A percentile compares a stretch with the other conserved stretches of the same genome.
phyloP scores from a whole-genome alignment of 2,888 invertebrate genomes.

The Dinocampus coccinellae region DNA sequence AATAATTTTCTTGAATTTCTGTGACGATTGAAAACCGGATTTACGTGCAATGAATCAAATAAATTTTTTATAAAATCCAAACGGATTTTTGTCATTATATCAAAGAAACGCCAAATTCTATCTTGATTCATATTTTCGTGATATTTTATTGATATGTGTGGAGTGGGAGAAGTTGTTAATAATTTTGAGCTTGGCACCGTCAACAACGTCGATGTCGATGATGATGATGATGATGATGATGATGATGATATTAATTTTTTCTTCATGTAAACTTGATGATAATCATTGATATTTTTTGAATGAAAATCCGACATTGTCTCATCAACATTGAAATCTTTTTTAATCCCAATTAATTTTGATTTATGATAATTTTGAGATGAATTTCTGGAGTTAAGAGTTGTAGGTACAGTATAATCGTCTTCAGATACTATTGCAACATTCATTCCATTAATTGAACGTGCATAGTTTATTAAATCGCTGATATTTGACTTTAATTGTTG shows the following conservation, averaged over 20 bases:
- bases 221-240: not conserved
- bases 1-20: conserved; percentile 26
- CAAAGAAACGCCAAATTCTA: conserved; percentile 52
- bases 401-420: conserved; percentile 6
- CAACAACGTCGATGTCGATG: conserved; percentile 9
- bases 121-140: conserved; percentile 29
- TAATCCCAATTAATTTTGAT: not conserved
- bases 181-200: too few species aligned
- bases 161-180: not conserved
- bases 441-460: conserved; percentile 52
- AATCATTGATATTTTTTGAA: not conserved
- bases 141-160: not conserved
- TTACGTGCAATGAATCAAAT: conserved; percentile 47
- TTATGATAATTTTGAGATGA: conserved; percentile 41
- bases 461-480: conserved; percentile 51
- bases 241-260: not conserved
- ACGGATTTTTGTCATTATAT: conserved; percentile 53
- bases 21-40: not conserved
- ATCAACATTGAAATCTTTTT: too few species aligned
- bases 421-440: conserved; percentile 37
- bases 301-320: not conserved
- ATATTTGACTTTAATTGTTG: conserved; percentile 47
- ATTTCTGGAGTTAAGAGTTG: not conserved
- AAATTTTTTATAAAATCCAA: conserved; percentile 52
- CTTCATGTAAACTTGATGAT: not conserved